A percentile compares a stretch with the other conserved stretches of the same genome.
Conservation (phyloP, 2,113 vertebrate species). For the Dinomys branickii region DNA sequence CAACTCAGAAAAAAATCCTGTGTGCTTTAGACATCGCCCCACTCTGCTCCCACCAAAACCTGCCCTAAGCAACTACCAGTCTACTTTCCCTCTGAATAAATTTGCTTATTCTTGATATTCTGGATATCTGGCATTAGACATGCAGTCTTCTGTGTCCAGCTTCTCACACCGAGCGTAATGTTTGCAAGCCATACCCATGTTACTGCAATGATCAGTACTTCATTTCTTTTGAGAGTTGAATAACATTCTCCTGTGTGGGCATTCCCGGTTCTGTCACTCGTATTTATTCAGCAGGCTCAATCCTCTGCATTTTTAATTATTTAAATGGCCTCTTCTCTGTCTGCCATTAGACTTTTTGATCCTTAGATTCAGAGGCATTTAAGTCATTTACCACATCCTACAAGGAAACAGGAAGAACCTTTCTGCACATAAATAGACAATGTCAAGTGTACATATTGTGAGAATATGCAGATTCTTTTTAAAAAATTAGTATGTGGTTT, state of each 20-base stretch:
- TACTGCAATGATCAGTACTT: background rate
- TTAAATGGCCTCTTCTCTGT: background rate
- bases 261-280: background rate
- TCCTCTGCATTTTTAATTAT: background rate
- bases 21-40: background rate
- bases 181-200: background rate
- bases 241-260: background rate
- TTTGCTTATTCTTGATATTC: background rate
- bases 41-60: background rate
- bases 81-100: constrained; percentile 6
- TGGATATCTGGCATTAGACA: background rate
- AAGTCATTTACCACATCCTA: background rate
- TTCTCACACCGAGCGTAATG: background rate
- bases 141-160: background rate
- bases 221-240: background rate
- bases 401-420: background rate
- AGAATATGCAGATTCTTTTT: background rate
- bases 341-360: constrained; percentile 3
- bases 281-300: background rate
- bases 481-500: background rate
- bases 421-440: background rate
- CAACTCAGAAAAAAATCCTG: background rate
- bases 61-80: background rate
- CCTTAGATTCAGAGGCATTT: constrained; percentile 8
- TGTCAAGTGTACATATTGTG: background rate